Evolutionary conservation across 2,888 invertebrate genomes (phyloP), one percentile per base, ranked within the genome.

Genomic region (Lordiphosa andalusiaca): DNA sequence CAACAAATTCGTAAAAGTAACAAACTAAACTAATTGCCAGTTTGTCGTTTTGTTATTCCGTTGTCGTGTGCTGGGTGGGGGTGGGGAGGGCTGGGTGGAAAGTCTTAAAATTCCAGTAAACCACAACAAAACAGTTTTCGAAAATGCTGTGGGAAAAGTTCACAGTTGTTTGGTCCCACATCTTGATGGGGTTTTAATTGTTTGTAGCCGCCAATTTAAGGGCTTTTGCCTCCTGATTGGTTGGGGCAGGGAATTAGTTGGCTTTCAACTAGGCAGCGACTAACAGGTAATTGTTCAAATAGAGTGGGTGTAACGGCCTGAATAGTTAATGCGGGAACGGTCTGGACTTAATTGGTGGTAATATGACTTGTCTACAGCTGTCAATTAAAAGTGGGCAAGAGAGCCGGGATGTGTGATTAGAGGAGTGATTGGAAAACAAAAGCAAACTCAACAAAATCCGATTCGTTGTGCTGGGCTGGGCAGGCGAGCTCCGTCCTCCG

Each of bases 101-200:
- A 57, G 71, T 60, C 42, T 53, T 48, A 38, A 56, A 61, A 56
- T 66, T 52, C 55, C 46, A 58, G 65, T 54, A 53, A 53, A 49
- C 50, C 39, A 53, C 61, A 64, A 51, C 49, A 63, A 50, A 52
- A 49, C 37, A 30, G 42, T 53, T 51, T 53, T 48, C 58, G 59
- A 59, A 58, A 75, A 63, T 64, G 66, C 70, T 69, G 75, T 78
- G 76, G 80, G 69, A 69, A 78, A 78, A 76, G 49, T 78, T 76
- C 66, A 67, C 67, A 67, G 69, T 81, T 73, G 68, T 53, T 60
- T 25, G 35, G 42, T 55, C 42, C 54, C 63, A 50, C 74, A 65
- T 69, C 70, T 78, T 75, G 75, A 78, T 78, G 78, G 80, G 73
- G 56, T 78, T 72, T 82, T 77, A 77, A 76, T 82, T 82, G 58